Conservation (phyloP, 2,113 vertebrate species). For the Diadophis punctatus region DNA sequence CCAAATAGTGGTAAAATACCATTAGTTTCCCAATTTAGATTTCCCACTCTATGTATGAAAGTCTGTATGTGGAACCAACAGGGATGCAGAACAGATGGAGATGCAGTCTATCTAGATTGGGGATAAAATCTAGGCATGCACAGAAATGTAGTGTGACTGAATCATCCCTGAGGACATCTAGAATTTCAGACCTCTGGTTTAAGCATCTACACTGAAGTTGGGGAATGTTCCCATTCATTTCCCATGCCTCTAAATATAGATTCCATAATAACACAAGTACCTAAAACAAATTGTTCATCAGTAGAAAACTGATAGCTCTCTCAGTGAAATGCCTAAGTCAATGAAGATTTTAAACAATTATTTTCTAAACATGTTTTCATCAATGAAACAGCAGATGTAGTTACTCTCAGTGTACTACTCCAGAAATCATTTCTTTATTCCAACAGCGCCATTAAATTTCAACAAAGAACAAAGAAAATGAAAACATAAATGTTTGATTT, state of each 20-base stretch:
- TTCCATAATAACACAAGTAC: not conserved
- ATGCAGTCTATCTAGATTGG: not conserved
- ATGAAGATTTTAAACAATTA: slow-evolving; percentile 1
- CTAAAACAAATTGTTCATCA: not conserved
- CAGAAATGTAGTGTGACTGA: not conserved
- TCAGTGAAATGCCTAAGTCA: not conserved
- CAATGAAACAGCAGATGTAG: not conserved
- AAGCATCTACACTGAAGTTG: not conserved
- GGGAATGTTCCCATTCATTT: not conserved
- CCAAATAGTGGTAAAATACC: too few species aligned
- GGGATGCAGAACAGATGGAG: not conserved
- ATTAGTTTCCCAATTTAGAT: not conserved
- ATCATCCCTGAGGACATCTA: not conserved
- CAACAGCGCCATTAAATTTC: not conserved
- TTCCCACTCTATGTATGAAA: not conserved
- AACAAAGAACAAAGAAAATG: not conserved
- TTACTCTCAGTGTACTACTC: not conserved
- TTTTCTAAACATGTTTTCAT: not conserved
- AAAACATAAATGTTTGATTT: not conserved
- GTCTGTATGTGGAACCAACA: not conserved
- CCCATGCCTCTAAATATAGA: not conserved
- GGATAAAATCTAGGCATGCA: not conserved
- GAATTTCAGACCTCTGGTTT: not conserved
- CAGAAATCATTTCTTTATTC: not conserved
- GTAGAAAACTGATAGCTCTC: not conserved